Conservation (phyloP, 2,888 invertebrate genomes). For the Andrena praecox region DNA sequence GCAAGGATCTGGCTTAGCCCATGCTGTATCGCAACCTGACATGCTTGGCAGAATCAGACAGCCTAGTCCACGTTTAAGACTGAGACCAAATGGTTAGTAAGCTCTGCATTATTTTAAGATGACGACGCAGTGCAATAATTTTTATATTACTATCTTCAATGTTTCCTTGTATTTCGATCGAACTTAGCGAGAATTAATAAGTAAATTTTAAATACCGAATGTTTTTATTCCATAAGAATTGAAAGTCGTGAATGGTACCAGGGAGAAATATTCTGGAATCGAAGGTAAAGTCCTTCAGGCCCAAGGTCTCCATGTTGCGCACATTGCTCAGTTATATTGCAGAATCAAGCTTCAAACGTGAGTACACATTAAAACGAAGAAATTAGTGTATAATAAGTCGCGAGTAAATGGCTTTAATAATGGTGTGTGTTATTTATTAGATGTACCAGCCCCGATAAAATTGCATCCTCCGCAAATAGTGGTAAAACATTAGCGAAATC, state of each 20-base stretch:
- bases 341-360: slow-evolving; percentile 82
- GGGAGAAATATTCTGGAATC: slow-evolving; percentile 82
- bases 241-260: slow-evolving; percentile 78
- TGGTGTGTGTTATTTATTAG: slow-evolving; percentile 58
- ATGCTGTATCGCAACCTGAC: slow-evolving; percentile 85
- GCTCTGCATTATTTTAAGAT: background rate
- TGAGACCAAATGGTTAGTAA: slow-evolving; percentile 77
- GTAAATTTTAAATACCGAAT: background rate
- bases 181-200: background rate
- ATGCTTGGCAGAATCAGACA: slow-evolving; percentile 80
- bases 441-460: slow-evolving; percentile 79
- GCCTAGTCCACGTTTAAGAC: slow-evolving; percentile 78
- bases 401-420: slow-evolving; percentile 7
- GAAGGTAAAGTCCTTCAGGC: slow-evolving; percentile 83
- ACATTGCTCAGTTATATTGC: slow-evolving; percentile 83
- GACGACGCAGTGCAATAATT: too few relatives aligned
- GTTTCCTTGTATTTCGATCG: background rate
- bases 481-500: slow-evolving; percentile 85
- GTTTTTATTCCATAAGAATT: slow-evolving; percentile 74
- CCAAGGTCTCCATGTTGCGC: slow-evolving; percentile 83
- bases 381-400: background rate
- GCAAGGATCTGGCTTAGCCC: slow-evolving; percentile 81
- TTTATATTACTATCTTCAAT: too few relatives aligned
- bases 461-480: slow-evolving; percentile 71
- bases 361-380: slow-evolving; percentile 36